Base-by-base conservation (phyloP, 2,113 vertebrate genomes). In the Cariama cristata region DNA sequence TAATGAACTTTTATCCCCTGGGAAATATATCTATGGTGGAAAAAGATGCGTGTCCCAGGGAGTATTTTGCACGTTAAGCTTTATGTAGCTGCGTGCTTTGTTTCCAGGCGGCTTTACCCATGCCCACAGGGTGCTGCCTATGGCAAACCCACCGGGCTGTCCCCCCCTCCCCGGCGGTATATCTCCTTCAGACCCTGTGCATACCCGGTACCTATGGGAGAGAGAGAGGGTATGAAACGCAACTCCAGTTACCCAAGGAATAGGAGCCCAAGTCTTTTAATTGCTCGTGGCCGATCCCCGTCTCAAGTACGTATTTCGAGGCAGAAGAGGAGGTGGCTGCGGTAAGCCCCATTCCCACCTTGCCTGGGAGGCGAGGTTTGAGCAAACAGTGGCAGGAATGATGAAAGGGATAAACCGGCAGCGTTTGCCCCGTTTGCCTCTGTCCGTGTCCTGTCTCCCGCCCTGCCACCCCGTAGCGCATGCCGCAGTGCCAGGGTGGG, bases 401-500 rank as follows among this genome's bases (percentile, higher is more conserved):
- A 56, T 45, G 33, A 63, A 81, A 47, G 40, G 44, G 53, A 79
- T 30, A 52, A 67, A 68, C 14, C 0, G 4, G n/a, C 30, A 52
- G 45, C 1, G 2, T 56, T 26, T 55, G 35, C 52, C 15, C 30
- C 14, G 19, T 16, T 53, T 33, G 59, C 42, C 62, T 20, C 49
- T 69, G 19, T 19, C 16, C 1, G 1, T 24, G 45, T 50, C 62
- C 49, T 18, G 38, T 19, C 73, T 80, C 80, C 62, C 44, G 62
- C 27, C 19, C 33, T 53, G n/a, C 32, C 33, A 35, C 11, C 26
- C 35, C 28, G 38, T 21, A 50, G 32, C 32, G 32, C 32, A 32
- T 19, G 9, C 58, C 0, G 0, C 4, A 55, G 33, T 11, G 19
- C 47, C 11, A 14, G 50, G 30, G n/a, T 60, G n/a, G 40, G n/a